phyloP scores from a whole-genome alignment of 1,140 invertebrate species.

The Leucophenga varia region DNA sequence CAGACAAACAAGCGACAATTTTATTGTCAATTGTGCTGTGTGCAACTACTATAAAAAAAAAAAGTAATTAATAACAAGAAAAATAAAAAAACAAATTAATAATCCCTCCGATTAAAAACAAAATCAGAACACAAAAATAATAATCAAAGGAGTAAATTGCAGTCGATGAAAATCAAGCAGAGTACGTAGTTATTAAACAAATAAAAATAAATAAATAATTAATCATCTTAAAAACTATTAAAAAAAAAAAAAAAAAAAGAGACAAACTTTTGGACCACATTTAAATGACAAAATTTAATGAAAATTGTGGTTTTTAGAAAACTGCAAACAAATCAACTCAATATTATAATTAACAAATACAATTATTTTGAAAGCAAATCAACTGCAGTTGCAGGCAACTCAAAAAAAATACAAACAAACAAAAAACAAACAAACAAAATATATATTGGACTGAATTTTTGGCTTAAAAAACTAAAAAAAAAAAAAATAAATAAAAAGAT shows the following conservation, averaged over 20 bases:
- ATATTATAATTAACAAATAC: constrained; percentile 25
- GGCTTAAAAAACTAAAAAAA: too few species aligned
- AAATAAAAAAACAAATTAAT: constrained; percentile 20
- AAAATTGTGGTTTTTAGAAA: too few species aligned
- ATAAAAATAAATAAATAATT: background rate
- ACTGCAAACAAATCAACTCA: constrained; percentile 28
- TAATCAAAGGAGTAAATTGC: background rate
- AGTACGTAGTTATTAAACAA: background rate
- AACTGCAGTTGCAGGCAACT: constrained; percentile 55
- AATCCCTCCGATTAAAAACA: constrained; percentile 45
- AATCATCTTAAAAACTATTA: background rate
- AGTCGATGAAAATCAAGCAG: background rate
- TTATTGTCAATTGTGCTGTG: constrained; percentile 14
- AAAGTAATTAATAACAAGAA: constrained; percentile 10
- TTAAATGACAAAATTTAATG: constrained; percentile 31
- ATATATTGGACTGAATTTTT: constrained; percentile 52
- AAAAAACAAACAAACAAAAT: constrained; percentile 22
- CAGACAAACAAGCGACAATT: background rate
- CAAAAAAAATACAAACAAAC: constrained; percentile 28
- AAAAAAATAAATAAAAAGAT: constrained; percentile 35
- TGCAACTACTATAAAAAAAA: background rate
- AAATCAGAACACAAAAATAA: constrained; percentile 3
- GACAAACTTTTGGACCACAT: constrained; percentile 50
- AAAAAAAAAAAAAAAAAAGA: constrained; percentile 13
- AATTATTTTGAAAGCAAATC: constrained; percentile 52